Percentiles rank a stretch among this genome's conserved stretches.
phyloP scores from a whole-genome alignment of 2,113 vertebrate genomes.

The Chaetura pelagica region DNA sequence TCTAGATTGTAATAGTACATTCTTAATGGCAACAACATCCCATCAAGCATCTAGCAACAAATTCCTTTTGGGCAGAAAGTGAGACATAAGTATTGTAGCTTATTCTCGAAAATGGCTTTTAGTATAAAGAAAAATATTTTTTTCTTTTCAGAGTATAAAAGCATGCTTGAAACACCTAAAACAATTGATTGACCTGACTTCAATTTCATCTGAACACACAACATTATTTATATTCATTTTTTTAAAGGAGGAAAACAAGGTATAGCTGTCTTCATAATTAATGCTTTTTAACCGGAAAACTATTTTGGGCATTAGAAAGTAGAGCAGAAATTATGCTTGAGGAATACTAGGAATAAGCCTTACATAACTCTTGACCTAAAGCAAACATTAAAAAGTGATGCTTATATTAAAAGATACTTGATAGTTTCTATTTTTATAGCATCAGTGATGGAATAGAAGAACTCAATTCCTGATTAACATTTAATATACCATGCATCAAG shows the following conservation, averaged over 20 bases:
- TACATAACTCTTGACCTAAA: constrained; percentile 17
- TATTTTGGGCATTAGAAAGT: constrained; percentile 27
- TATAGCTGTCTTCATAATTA: neutral
- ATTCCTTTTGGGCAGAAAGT: neutral
- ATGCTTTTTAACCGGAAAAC: neutral
- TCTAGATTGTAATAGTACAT: neutral
- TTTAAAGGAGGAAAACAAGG: neutral
- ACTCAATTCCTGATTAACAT: neutral
- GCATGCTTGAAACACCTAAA: neutral
- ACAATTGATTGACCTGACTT: neutral
- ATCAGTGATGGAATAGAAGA: neutral
- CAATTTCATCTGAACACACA: neutral
- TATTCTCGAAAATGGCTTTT: neutral
- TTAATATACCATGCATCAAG: neutral
- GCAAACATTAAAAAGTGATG: neutral
- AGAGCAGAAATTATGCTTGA: constrained; percentile 12
- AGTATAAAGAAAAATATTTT: neutral
- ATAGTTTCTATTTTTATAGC: neutral
- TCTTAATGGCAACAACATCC: neutral
- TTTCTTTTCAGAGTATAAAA: neutral
- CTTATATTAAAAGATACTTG: neutral
- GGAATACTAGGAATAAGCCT: neutral
- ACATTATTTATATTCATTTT: neutral
- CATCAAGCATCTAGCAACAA: neutral
- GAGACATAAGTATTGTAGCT: neutral